phyloP scores from a whole-genome alignment of 2,113 vertebrate genomes.

The Cyanoliseus patagonus region DNA sequence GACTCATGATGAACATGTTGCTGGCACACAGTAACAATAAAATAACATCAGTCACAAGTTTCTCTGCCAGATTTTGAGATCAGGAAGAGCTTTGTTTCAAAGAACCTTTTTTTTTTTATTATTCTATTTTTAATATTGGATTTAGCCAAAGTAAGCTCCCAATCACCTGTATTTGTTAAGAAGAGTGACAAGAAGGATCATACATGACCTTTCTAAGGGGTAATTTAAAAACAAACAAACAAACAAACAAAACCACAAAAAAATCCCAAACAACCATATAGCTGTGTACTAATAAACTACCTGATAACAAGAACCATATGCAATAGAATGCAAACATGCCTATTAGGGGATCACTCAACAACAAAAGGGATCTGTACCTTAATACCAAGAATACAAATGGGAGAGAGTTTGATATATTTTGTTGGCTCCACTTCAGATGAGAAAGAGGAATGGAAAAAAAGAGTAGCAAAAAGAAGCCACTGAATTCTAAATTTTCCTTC shows the following conservation, averaged over 20 bases:
- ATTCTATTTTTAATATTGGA: neutral
- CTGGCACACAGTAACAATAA: neutral
- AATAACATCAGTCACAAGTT: neutral
- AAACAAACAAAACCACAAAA: neutral
- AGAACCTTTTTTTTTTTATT: neutral
- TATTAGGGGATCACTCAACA: neutral
- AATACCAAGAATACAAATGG: neutral
- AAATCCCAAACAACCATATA: neutral
- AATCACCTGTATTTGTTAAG: neutral
- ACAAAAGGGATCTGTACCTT: neutral
- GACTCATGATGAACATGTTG: neutral
- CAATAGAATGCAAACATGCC: neutral
- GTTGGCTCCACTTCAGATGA: neutral
- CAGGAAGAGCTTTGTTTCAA: neutral
- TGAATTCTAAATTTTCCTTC: neutral
- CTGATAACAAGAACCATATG: neutral
- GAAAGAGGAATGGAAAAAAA: neutral
- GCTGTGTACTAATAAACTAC: neutral
- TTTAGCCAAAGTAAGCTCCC: neutral
- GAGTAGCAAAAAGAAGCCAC: neutral
- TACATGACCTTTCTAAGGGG: neutral
- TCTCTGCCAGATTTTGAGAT: neutral
- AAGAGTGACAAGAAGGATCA: neutral
- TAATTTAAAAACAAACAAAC: neutral
- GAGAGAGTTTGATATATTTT: neutral